Conservation (phyloP, 2,113 vertebrate genomes). For the Synodontis membranacea region DNA sequence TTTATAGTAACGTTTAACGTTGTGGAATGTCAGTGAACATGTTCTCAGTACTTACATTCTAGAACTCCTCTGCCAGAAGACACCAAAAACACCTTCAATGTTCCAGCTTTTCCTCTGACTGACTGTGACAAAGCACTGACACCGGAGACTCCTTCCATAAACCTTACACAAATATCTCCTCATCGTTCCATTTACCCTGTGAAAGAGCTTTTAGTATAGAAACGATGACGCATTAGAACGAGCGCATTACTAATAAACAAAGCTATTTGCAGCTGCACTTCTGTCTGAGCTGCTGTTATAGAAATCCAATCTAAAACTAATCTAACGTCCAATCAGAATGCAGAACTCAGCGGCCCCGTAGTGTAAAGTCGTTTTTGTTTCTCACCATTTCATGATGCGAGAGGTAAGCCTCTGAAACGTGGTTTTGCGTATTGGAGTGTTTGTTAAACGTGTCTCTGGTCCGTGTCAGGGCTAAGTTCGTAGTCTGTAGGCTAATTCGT, state of each 20-base stretch:
- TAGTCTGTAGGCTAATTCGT: slow-evolving; percentile 67
- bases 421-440: slow-evolving; percentile 2
- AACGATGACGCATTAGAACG: not conserved
- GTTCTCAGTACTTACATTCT: not conserved
- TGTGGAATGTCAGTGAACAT: not conserved
- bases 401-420: not conserved
- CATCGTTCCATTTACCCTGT: not conserved
- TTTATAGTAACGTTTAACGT: not conserved
- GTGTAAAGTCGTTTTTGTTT: not conserved
- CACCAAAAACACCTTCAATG: not conserved
- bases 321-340: not conserved
- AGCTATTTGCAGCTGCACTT: not conserved
- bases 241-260: not conserved
- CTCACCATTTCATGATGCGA: no score
- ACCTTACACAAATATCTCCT: not conserved
- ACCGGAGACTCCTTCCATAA: not conserved
- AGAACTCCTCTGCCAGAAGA: not conserved
- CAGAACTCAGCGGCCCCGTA: not conserved
- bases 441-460: slow-evolving; percentile 41
- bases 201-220: not conserved
- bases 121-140: not conserved
- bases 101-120: not conserved
- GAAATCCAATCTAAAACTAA: not conserved
- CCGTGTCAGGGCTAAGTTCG: slow-evolving; percentile 47
- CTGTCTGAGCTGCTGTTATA: not conserved